A percentile compares a stretch with the other conserved stretches of the same genome.
Evolutionary conservation across 1,140 invertebrate genomes (phyloP).

Genomic region (Nixonia krombeini): DNA sequence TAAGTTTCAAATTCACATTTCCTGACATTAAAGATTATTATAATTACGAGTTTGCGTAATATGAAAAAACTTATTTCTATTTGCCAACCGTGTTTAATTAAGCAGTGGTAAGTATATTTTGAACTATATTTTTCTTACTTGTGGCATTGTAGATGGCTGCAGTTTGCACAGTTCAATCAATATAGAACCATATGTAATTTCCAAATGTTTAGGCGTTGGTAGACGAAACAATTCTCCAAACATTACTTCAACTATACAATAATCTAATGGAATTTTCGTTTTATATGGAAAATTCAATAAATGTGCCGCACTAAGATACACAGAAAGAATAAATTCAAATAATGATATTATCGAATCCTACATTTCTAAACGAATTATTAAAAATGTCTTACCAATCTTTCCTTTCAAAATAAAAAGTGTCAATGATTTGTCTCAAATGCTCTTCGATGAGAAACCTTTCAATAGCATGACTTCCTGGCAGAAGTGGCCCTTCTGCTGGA

Average conservation of each 20-base stretch:
- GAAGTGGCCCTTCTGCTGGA: constrained; percentile 82
- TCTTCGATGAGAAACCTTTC: constrained; percentile 98
- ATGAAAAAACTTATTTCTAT: too few species aligned
- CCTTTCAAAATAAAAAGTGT: constrained; percentile 89
- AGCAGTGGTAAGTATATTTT: too few species aligned
- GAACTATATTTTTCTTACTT: constrained; percentile 74
- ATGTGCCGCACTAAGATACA: constrained; percentile 81
- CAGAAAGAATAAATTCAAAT: constrained; percentile 15
- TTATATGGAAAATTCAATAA: constrained; percentile 94
- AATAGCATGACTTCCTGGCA: constrained; percentile 97
- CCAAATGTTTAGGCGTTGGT: constrained; percentile 88
- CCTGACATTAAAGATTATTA: too few species aligned
- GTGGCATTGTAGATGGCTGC: constrained; percentile 96
- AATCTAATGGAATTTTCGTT: constrained; percentile 95
- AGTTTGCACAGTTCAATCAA: constrained; percentile 98
- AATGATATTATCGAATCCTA: too few species aligned
- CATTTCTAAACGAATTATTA: too few species aligned
- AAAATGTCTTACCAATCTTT: constrained; percentile 86
- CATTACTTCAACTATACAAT: constrained; percentile 98
- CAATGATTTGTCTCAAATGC: constrained; percentile 94
- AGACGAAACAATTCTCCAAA: constrained; percentile 95
- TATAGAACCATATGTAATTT: constrained; percentile 96
- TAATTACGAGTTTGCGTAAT: too few species aligned
- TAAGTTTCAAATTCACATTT: not conserved
- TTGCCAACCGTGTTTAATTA: too few species aligned